Evolutionary conservation across 1,140 invertebrate species (phyloP).

Genomic region (Pseudobourletiella spinata): DNA sequence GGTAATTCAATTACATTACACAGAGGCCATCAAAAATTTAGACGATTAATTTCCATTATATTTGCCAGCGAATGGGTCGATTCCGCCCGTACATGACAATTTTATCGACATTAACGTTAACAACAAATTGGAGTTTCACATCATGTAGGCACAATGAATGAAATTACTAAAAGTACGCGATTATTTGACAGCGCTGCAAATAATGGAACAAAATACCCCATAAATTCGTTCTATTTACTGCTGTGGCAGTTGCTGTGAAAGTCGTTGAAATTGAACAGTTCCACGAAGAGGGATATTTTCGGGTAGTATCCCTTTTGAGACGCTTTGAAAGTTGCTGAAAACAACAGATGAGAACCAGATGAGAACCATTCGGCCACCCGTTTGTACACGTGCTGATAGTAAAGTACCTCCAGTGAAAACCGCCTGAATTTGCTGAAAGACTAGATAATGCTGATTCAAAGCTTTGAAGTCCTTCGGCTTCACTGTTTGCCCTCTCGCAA

Average conservation of each 20-base stretch:
- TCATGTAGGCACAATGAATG: neutral
- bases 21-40: too few species aligned
- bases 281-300: constrained; percentile 20
- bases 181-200: neutral
- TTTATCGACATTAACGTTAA: neutral
- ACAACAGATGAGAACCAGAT: neutral
- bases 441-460: constrained; percentile 13
- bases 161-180: too few species aligned
- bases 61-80: too few species aligned
- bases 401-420: constrained; percentile 21
- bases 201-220: neutral
- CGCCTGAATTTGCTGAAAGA: constrained; percentile 17
- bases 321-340: neutral
- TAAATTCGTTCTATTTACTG: neutral
- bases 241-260: neutral
- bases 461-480: neutral
- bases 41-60: too few species aligned
- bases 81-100: too few species aligned
- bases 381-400: neutral
- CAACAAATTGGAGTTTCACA: neutral
- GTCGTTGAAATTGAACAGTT: constrained; percentile 25
- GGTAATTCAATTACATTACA: too few species aligned
- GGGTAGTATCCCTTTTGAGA: constrained; percentile 19
- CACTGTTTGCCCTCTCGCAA: constrained; percentile 16
- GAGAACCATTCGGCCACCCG: neutral